Base-by-base conservation (phyloP, 2,888 invertebrate species). In the Hyposoter didymator region DNA sequence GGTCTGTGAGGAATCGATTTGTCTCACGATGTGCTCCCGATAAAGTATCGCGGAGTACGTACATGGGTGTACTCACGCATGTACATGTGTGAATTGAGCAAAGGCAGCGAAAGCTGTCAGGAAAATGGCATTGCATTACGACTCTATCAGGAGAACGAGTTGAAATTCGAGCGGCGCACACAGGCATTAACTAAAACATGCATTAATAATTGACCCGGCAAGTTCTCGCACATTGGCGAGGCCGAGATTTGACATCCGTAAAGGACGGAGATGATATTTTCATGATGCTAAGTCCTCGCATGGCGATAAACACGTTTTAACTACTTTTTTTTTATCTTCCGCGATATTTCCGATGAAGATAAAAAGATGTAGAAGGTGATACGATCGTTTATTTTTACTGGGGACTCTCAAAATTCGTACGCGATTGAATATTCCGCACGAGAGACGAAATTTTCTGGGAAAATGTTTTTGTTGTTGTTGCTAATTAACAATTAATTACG, bases 1-100 rank as follows among this genome's bases (percentile, higher is more conserved):
- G 17, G 64, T n/a, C 28, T 10, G 66, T 70, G 78, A 70, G 76
- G 73, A 85, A 85, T 85, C 82, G 85, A 85, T 85, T 85, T 82
- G 85, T 76, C 79, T 82, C 85, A 72, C 75, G 66, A 59, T 82
- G 39, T 49, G 85, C 73, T 75, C 78, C 82, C 79, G 82, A 79
- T 82, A 79, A 85, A 76, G 70, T 66, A 80, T 72, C 43, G 59
- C 49, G 78, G 79, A 67, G 52, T 73, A 52, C 19, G 43, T 28
- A 35, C 28, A 14, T 32, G 32, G 17, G n/a, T 66, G 49, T 55
- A 22, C 55, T 22, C 19, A 19, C n/a, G 12, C 3, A 32, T 28
- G 14, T 19, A 19, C 7, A 28, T 28, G 12, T 28, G 12, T 35
- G 55, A 67, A 67, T 49, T 49, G 3, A 35, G 17, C 22, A 72